Evolutionary conservation across 2,888 invertebrate genomes (phyloP).

Genomic region (Actias luna): DNA sequence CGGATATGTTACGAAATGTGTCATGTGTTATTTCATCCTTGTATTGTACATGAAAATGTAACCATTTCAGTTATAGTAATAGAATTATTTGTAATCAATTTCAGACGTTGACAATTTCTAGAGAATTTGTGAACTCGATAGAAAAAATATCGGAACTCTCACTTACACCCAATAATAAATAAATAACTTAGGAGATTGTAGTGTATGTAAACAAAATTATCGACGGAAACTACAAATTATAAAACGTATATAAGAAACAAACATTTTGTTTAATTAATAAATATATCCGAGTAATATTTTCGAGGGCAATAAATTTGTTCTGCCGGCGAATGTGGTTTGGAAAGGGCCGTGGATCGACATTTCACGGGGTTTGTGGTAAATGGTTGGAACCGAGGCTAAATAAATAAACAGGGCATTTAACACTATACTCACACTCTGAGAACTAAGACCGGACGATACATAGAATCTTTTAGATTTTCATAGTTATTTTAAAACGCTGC

Average conservation of each 20-base stretch:
- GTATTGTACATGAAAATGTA: too few relatives aligned
- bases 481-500: neutral
- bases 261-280: neutral
- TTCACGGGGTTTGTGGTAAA: slow-evolving; percentile 20
- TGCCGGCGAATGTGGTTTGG: slow-evolving; percentile 1
- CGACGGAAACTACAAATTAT: neutral
- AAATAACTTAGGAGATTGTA: too few relatives aligned
- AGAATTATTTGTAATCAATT: too few relatives aligned
- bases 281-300: neutral
- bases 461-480: neutral
- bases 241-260: neutral
- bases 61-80: too few relatives aligned
- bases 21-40: too few relatives aligned
- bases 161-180: too few relatives aligned
- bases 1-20: too few relatives aligned
- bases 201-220: neutral
- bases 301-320: neutral
- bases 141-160: too few relatives aligned
- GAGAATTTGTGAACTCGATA: too few relatives aligned
- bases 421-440: neutral
- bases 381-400: slow-evolving; percentile 14
- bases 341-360: slow-evolving; percentile 3
- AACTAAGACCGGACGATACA: neutral
- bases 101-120: too few relatives aligned
- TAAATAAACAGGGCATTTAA: slow-evolving; percentile 25